A percentile compares a stretch with the other conserved stretches of the same genome.
phyloP scores from a whole-genome alignment of 37 sponge, comb jelly and placozoan genomes.

The Halichondria panicea region DNA sequence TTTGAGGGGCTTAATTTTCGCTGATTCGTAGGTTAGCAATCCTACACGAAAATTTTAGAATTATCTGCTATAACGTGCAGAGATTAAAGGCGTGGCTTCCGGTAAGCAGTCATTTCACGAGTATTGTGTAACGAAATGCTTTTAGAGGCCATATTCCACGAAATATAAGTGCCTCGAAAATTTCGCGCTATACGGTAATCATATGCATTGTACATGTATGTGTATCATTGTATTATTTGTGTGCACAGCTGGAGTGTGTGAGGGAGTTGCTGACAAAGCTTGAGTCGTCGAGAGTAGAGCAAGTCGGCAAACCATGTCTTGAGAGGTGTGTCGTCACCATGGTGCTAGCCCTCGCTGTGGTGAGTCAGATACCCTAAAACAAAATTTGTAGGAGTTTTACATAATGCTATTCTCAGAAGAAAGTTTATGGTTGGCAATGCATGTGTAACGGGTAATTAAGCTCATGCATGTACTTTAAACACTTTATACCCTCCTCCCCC shows the following conservation, averaged over 20 bases:
- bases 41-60: too few species aligned
- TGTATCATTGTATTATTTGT: neutral
- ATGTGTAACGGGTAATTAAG: neutral
- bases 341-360: constrained; percentile 56
- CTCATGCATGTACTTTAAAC: neutral
- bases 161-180: too few species aligned
- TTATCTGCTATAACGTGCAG: too few species aligned
- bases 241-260: neutral
- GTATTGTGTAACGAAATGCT: too few species aligned
- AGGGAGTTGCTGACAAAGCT: neutral
- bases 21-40: too few species aligned
- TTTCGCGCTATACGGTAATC: too few species aligned
- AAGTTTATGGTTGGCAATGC: neutral
- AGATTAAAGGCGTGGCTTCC: too few species aligned
- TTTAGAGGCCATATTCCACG: too few species aligned
- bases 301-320: constrained; percentile 51
- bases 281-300: neutral
- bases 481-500: neutral
- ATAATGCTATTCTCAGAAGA: neutral
- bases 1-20: too few species aligned
- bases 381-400: neutral
- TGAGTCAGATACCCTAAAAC: constrained; percentile 6
- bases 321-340: constrained; percentile 46
- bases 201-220: too few species aligned
- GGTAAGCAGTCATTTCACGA: too few species aligned